Evolutionary conservation across 30 jellyfish, hydroid and myxozoan species (phyloP).

Genomic region (Catostylus mosaicus): DNA sequence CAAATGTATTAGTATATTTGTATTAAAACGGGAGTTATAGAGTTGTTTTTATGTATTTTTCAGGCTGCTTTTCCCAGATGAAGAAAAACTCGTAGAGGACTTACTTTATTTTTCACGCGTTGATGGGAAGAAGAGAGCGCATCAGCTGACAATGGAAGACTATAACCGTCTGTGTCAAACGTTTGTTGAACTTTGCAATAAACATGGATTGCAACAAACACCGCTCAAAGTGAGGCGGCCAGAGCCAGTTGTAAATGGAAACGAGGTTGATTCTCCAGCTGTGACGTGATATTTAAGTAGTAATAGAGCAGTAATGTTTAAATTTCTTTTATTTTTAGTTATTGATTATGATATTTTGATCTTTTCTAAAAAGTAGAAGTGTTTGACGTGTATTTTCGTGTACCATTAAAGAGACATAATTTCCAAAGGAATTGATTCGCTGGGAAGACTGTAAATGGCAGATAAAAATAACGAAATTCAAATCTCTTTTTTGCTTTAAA

Average conservation of each 20-base stretch:
- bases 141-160: constrained; percentile 73
- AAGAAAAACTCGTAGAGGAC: constrained; percentile 75
- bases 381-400: too few species aligned
- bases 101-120: constrained; percentile 66
- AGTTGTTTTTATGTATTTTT: not conserved
- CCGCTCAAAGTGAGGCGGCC: constrained; percentile 88
- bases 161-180: constrained; percentile 67
- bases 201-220: constrained; percentile 48
- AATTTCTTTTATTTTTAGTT: too few species aligned
- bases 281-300: too few species aligned
- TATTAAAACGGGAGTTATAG: not conserved
- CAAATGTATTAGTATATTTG: not conserved
- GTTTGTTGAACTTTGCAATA: constrained; percentile 58
- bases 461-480: too few species aligned
- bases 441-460: too few species aligned
- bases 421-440: too few species aligned
- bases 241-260: constrained; percentile 27
- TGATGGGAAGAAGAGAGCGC: constrained; percentile 77
- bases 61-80: constrained; percentile 86
- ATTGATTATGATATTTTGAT: too few species aligned
- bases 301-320: too few species aligned
- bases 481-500: too few species aligned
- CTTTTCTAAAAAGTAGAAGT: too few species aligned
- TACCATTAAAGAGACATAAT: too few species aligned
- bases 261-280: not conserved